phyloP scores from a whole-genome alignment of 2,888 invertebrate genomes.

The Criorhina ranunculi region DNA sequence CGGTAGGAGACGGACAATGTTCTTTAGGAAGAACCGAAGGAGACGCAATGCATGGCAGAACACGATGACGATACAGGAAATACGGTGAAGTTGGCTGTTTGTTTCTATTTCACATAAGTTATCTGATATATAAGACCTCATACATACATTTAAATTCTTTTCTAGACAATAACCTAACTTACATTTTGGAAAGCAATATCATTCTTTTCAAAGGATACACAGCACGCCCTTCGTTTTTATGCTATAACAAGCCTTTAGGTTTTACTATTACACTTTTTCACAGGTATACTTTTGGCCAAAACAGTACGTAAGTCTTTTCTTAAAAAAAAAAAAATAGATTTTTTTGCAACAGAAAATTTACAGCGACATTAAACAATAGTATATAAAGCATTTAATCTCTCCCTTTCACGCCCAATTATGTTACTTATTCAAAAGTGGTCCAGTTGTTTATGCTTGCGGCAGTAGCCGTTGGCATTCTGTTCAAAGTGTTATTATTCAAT shows the following conservation, averaged over 20 bases:
- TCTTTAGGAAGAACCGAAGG: too few relatives aligned
- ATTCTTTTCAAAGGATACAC: conserved; percentile 32
- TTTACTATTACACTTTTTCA: conserved; percentile 31
- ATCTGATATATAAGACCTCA: conserved; percentile 7
- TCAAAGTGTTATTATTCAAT: conserved; percentile 53
- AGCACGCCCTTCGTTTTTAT: conserved; percentile 39
- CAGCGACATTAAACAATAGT: conserved; percentile 58
- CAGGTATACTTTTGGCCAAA: conserved; percentile 46
- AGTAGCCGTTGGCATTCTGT: conserved; percentile 66
- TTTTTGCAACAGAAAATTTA: conserved; percentile 61
- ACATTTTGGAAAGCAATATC: conserved; percentile 43
- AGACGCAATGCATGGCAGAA: too few relatives aligned
- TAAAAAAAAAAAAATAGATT: conserved; percentile 19
- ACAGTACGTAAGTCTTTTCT: conserved; percentile 46
- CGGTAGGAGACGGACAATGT: too few relatives aligned
- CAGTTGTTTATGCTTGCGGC: conserved; percentile 82
- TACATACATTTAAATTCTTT: conserved; percentile 11
- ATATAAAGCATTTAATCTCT: conserved; percentile 68
- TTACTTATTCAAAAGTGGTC: conserved; percentile 83
- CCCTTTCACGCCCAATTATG: conserved; percentile 42
- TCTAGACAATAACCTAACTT: conserved; percentile 32
- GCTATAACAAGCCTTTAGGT: conserved; percentile 26
- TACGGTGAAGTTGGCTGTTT: neutral
- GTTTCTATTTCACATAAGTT: neutral
- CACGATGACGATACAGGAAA: neutral